Evolutionary conservation across 2,113 vertebrate species (phyloP), one percentile per base, ranked within the genome.

Genomic region (Pomatostomus ruficeps): DNA sequence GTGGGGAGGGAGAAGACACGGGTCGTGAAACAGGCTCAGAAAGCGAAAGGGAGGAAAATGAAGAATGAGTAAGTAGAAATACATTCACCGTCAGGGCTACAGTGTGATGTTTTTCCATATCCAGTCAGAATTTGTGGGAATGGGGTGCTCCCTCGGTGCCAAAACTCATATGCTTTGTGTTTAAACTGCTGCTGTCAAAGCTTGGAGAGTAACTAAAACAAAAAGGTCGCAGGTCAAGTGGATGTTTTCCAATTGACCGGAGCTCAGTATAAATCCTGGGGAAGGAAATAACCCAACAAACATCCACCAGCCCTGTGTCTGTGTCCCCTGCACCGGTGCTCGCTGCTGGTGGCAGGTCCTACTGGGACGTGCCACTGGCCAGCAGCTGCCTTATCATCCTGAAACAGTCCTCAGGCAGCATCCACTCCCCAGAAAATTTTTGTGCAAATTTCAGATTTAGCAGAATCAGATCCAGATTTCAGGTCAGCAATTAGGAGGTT

Each of bases 171-270:
- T 1, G 14, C 51, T 74, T 68, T 70, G n/a, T 90, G 71, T 90
- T 93, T 85, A 70, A 94, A 73, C 42, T 6, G 4, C 75, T 71
- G 67, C 83, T 80, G 72, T 88, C 85, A 92, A 95, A 92, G 29
- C 85, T 83, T 29, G 38, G 72, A 66, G 85, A 35, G 40, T 86
- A 88, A 88, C 80, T 94, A 70, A 90, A 83, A 58, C 75, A 84
- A 63, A 94, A 85, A 63, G 46, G 79, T 88, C 10, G 2, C 36
- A 14, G 93, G 82, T 96, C 92, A 84, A 54, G 73, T 81, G 79
- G 80, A 78, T 80, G 72, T 77, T 95, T 95, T 95, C 80, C 89
- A 84, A 6, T 43, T 48, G 57, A 88, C 81, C 0, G 0, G 73
- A 72, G 76, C 2, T 11, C 49, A 7, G 0, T 24, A 58, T 75